A percentile compares a stretch with the other conserved stretches of the same genome.
These are phyloP conservation scores for Atta colombica DNA, from an alignment of 1,140 invertebrate species.

Conservation along the genomic window DNA sequence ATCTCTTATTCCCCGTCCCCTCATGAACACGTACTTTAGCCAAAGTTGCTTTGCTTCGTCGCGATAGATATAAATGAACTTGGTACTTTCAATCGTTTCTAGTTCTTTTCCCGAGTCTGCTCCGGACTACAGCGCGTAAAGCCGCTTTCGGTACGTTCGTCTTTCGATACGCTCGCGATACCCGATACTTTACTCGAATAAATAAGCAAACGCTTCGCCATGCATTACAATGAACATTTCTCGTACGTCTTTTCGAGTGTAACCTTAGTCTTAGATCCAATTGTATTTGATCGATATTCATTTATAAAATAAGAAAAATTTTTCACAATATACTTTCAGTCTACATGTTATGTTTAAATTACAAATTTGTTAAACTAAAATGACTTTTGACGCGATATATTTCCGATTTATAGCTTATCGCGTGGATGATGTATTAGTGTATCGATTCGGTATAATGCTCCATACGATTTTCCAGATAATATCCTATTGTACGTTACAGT, in stretches of 20 bases:
- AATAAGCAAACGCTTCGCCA: conserved; percentile 42
- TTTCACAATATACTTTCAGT: not conserved
- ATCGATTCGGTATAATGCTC: conserved; percentile 26
- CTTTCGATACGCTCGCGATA: conserved; percentile 23
- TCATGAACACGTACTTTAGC: conserved; percentile 67
- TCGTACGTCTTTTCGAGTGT: not conserved
- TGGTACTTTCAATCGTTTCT: conserved; percentile 63
- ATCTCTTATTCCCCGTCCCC: conserved; percentile 52
- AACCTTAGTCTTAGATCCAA: not conserved
- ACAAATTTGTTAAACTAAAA: not conserved
- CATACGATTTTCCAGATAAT: conserved; percentile 46
- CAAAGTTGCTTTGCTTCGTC: conserved; percentile 50
- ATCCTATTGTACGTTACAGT: conserved; percentile 44
- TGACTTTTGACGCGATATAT: not conserved
- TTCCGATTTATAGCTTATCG: conserved; percentile 6
- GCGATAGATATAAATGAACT: conserved; percentile 78
- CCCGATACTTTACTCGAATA: conserved; percentile 45
- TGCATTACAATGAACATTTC: not conserved
- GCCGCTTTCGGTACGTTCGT: conserved; percentile 33
- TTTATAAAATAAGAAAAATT: not conserved
- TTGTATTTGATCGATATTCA: not conserved
- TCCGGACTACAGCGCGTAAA: not conserved
- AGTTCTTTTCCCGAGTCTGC: conserved; percentile 24
- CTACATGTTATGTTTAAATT: not conserved
- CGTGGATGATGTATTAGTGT: not conserved